Evolutionary conservation across 2,888 invertebrate genomes (phyloP).

Genomic region (Latheticus oryzae): DNA sequence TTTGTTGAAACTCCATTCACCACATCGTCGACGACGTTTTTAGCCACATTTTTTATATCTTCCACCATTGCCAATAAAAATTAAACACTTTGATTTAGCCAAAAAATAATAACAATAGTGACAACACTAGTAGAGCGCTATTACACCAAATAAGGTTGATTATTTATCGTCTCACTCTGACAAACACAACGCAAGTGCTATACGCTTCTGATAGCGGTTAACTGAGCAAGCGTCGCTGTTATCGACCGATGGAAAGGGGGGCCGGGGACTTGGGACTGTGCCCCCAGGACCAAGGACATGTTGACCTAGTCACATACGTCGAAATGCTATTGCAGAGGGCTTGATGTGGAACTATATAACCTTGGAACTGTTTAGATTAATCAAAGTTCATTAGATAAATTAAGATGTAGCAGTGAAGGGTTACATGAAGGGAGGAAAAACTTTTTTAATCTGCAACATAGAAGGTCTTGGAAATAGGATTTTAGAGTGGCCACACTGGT

Average conservation of each 20-base stretch:
- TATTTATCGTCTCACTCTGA: slow-evolving; percentile 28
- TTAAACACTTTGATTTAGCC: slow-evolving; percentile 4
- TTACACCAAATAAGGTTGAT: slow-evolving; percentile 6
- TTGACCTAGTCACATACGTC: slow-evolving; percentile 47
- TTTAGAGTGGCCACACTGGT: too few species aligned
- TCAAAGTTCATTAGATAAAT: too few species aligned
- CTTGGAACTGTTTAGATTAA: too few species aligned
- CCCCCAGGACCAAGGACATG: slow-evolving; percentile 44
- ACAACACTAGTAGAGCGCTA: slow-evolving; percentile 8
- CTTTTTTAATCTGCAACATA: too few species aligned
- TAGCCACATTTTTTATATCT: slow-evolving; percentile 55
- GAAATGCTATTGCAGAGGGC: too few species aligned
- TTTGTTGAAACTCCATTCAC: slow-evolving; percentile 58
- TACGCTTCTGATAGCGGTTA: slow-evolving; percentile 32
- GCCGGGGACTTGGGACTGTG: slow-evolving; percentile 46
- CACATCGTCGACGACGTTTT: slow-evolving; percentile 62
- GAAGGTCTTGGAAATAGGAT: too few species aligned
- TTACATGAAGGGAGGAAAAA: too few species aligned
- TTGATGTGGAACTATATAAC: too few species aligned
- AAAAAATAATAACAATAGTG: slow-evolving; percentile 5
- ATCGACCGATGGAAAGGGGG: slow-evolving; percentile 50
- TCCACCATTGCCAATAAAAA: slow-evolving; percentile 55
- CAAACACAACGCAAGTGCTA: slow-evolving; percentile 38
- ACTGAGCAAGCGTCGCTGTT: slow-evolving; percentile 55
- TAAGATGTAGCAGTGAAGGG: too few species aligned